Evolutionary conservation across 2,113 vertebrate genomes (phyloP).

Genomic region (Loxodonta africana): DNA sequence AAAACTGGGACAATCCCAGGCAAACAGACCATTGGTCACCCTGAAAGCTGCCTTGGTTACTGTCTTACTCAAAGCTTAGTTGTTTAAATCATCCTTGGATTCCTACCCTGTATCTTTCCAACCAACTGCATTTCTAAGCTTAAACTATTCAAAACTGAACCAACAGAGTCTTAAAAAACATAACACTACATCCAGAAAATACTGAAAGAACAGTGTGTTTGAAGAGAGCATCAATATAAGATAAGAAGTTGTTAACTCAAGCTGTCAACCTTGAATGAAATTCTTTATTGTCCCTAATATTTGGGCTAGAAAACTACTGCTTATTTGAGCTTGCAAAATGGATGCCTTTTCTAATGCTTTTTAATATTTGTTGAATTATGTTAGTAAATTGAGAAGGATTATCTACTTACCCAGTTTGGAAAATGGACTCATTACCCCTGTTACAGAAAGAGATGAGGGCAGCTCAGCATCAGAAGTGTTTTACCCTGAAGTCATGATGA

Average conservation of each 20-base stretch:
- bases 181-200: neutral
- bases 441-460: conserved; percentile 63
- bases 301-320: conserved; percentile 29
- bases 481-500: conserved; percentile 72
- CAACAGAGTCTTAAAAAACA: neutral
- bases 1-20: neutral
- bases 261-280: conserved; percentile 25
- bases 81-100: neutral
- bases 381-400: conserved; percentile 80
- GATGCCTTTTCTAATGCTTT: conserved; percentile 60
- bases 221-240: neutral
- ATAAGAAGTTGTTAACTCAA: conserved; percentile 17
- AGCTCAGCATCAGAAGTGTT: conserved; percentile 62
- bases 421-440: conserved; percentile 77
- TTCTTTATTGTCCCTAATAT: conserved; percentile 58
- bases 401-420: conserved; percentile 70
- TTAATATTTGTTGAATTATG: conserved; percentile 71
- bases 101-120: neutral
- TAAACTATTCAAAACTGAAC: neutral
- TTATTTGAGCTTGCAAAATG: conserved; percentile 60
- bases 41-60: neutral
- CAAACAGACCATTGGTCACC: neutral
- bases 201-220: neutral
- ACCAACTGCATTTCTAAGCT: neutral
- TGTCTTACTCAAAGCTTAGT: neutral